phyloP scores from a whole-genome alignment of 2,797 vertebrate genomes.

The Hoplostethus atlanticus region DNA sequence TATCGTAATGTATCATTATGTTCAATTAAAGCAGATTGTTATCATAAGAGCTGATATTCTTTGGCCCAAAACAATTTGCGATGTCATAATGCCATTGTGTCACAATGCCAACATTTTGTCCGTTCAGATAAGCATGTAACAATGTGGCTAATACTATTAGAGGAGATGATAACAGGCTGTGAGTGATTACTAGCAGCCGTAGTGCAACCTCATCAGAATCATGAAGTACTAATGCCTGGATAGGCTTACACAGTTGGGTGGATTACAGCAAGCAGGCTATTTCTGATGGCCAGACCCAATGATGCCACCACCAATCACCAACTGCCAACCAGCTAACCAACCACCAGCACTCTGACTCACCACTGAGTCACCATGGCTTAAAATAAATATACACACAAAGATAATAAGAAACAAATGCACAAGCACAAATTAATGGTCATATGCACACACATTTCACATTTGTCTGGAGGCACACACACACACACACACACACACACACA shows the following conservation, averaged over 20 bases:
- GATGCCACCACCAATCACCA: conserved; percentile 26
- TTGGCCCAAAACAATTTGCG: conserved; percentile 8
- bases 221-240: conserved; percentile 43
- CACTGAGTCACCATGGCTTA: conserved; percentile 13
- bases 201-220: conserved; percentile 61
- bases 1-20: too few species aligned
- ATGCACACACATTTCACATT: background rate
- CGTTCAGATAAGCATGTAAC: conserved; percentile 60
- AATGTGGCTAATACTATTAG: conserved; percentile 72
- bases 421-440: background rate
- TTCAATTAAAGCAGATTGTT: too few species aligned
- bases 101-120: conserved; percentile 56
- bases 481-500: too few species aligned
- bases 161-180: conserved; percentile 60
- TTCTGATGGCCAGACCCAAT: conserved; percentile 46
- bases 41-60: background rate
- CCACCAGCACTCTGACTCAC: conserved; percentile 27
- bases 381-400: conserved; percentile 11
- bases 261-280: conserved; percentile 64
- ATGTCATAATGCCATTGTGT: conserved; percentile 36
- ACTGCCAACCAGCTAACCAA: background rate
- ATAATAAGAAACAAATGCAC: background rate
- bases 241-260: conserved; percentile 43
- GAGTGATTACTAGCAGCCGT: conserved; percentile 64
- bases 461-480: too few species aligned